Evolutionary conservation across 2,888 invertebrate genomes (phyloP).

Genomic region (Ochlodes sylvanus): DNA sequence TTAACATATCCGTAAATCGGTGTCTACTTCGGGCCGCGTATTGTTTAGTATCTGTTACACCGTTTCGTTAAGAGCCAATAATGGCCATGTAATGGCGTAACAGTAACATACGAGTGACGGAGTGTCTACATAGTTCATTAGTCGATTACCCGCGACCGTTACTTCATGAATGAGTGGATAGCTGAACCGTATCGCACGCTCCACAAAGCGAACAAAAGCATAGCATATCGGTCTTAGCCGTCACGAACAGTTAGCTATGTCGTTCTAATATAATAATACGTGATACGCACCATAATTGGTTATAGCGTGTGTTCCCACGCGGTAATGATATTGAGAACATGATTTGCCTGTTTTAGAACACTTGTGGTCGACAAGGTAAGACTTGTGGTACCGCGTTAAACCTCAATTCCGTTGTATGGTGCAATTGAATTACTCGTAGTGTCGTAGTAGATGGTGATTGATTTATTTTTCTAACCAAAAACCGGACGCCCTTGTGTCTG

Average conservation of each 20-base stretch:
- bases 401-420: neutral
- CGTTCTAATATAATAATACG: slow-evolving; percentile 35
- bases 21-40: neutral
- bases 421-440: neutral
- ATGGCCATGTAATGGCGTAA: slow-evolving; percentile 24
- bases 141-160: slow-evolving; percentile 40
- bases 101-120: slow-evolving; percentile 25
- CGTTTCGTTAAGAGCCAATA: slow-evolving; percentile 21
- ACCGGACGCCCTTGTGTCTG: too few relatives aligned
- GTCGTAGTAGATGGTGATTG: neutral
- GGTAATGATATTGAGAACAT: slow-evolving; percentile 26
- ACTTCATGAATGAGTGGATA: slow-evolving; percentile 50
- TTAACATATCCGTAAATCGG: neutral
- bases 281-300: slow-evolving; percentile 33
- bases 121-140: slow-evolving; percentile 37
- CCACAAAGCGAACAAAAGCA: slow-evolving; percentile 48
- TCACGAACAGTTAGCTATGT: slow-evolving; percentile 34
- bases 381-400: neutral
- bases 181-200: slow-evolving; percentile 60
- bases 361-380: neutral
- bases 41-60: slow-evolving; percentile 26
- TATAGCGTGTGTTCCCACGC: slow-evolving; percentile 19
- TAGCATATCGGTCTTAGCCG: slow-evolving; percentile 42
- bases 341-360: slow-evolving; percentile 15
- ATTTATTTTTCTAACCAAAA: too few relatives aligned